Base-by-base conservation (phyloP, 2,888 invertebrate genomes). In the Epistrophella euchroma region DNA sequence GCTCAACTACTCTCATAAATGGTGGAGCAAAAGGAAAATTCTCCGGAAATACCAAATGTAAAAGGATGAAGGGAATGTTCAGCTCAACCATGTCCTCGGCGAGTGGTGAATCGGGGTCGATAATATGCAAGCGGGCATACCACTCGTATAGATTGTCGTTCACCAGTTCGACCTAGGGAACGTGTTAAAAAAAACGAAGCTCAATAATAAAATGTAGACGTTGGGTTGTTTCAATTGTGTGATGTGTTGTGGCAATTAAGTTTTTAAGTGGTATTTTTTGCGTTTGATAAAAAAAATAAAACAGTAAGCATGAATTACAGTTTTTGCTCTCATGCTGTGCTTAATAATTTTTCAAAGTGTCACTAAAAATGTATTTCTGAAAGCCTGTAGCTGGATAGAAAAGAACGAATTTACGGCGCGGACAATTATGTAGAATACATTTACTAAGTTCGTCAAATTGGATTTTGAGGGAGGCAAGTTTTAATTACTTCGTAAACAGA, bases 11-110 rank as follows among this genome's bases (percentile, higher is more conserved):
- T 88, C 96, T 94, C 93, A 96, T 96, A 92, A 97, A 97, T 52
- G 97, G 97, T 70, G 97, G 97, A 50, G 96, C 96, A 90, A 97
- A 97, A 52, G 97, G 97, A 90, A 97, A 97, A 91, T 97, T 97
- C 90, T 97, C 97, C 17, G 97, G 97, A 93, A 97, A 97, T 88
- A 96, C 94, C 89, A 97, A 93, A 91, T 97, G 97, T 88, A 97
- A 93, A 88, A 97, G 93, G 89, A 97, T 97, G 92, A 95, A 94
- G 19, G 95, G 93, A 88, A 97, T 94, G 89, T 95, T 95, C 87
- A 96, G 92, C 91, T 97, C 97, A 75, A 94, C 94, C 94, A 97
- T 96, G 92, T 97, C 97, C 70, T 93, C 94, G n/a, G 96, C 96
- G 89, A 97, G 93, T 88, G 96, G 96, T 90, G 97, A 97, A 90